phyloP scores from a whole-genome alignment of 2,797 vertebrate genomes.

The Serranus cabrilla region DNA sequence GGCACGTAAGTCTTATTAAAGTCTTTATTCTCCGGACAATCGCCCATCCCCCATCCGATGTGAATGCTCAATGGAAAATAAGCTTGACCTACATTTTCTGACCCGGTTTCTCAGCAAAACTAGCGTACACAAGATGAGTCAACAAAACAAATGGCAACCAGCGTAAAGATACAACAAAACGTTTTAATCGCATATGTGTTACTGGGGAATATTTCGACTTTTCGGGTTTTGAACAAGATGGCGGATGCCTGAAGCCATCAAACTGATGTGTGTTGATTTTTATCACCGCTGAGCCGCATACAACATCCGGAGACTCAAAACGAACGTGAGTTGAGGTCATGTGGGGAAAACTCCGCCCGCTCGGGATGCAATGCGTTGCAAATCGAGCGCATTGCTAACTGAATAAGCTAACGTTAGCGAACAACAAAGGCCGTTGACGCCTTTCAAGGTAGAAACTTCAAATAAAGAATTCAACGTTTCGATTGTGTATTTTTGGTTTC shows the following conservation, averaged over 20 bases:
- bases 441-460: rapidly evolving
- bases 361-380: rapidly evolving
- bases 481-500: too few relatives aligned
- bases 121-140: rapidly evolving
- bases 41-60: constrained; percentile 13
- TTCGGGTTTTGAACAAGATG: constrained; percentile 67
- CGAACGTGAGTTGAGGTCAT: rapidly evolving
- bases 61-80: not conserved
- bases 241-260: constrained; percentile 42
- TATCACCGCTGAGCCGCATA: rapidly evolving
- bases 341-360: constrained; percentile 28
- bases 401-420: constrained; percentile 1
- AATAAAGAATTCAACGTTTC: too few relatives aligned
- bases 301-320: too few relatives aligned
- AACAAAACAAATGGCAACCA: rapidly evolving
- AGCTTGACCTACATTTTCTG: not conserved
- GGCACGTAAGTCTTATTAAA: too few relatives aligned
- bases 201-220: rapidly evolving
- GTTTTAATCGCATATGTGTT: rapidly evolving
- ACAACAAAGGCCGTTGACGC: constrained; percentile 2
- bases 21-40: not conserved
- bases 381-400: not conserved
- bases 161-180: rapidly evolving
- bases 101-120: rapidly evolving
- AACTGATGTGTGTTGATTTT: constrained; percentile 5